Base-by-base conservation (phyloP, 2,113 vertebrate species). In the Triplophysa siluroides region DNA sequence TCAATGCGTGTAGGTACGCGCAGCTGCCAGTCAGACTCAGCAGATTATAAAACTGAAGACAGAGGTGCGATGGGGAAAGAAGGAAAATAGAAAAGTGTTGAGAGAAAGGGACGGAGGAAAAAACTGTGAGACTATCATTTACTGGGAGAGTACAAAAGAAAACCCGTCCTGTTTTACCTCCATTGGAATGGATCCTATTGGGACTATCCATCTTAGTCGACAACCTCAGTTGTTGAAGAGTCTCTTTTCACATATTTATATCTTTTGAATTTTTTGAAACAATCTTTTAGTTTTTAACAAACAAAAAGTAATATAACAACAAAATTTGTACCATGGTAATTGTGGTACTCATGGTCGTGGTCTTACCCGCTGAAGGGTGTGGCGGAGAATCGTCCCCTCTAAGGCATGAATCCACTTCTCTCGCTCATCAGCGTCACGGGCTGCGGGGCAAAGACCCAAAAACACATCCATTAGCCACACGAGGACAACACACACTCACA, bases 321-420 rank as follows among this genome's bases (percentile, higher is more conserved):
- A 10, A 58, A 8, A 4, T 18, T 16, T 52, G 13, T 6, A 50
- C 7, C 4, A 58, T 72, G 26, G 56, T 67, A 14, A 14, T 50
- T 75, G 3, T 50, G 23, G 8, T 70, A 8, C 21, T 63, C 9
- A 6, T 29, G 63, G 13, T 18, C 8, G 47, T 52, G 10, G 78
- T 83, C 90, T 91, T 93, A 97, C 98, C 92, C 93, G 93, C 77
- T 99, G 97, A 60, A 96, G 96, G 78, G 97, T 98, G 86, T 99
- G 98, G 58, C 97, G 96, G 67, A 98, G 95, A 89, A 99, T 99
- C 1, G 98, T 98, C 87, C 98, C 98, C 87, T 99, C 98, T 98
- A 99, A 93, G 86, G 97, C 98, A 54, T 98, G 95, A 88, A 99
- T 98, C 98, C 98, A 99, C 94, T 99, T 99, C 88, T 99, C 98